A percentile compares a stretch with the other conserved stretches of the same genome.
phyloP scores from a whole-genome alignment of 1,140 invertebrate genomes.

The Chymomyza costata region DNA sequence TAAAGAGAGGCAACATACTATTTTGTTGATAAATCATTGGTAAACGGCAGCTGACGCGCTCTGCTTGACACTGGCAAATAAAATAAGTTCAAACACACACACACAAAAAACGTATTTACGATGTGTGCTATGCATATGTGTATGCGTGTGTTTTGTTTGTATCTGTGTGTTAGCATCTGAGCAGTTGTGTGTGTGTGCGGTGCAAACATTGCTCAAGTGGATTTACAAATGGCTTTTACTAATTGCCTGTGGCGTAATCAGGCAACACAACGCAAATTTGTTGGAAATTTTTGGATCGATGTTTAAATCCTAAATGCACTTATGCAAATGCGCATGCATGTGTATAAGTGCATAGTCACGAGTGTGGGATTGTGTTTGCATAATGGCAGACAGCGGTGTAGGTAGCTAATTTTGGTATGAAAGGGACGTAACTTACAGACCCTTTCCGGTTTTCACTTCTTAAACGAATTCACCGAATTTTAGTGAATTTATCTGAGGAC shows the following conservation, averaged over 20 bases:
- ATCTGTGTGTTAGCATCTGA: background rate
- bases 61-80: background rate
- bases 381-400: no score
- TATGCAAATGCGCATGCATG: background rate
- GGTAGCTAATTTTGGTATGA: no score
- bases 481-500: no score
- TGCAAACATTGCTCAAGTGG: constrained; percentile 4
- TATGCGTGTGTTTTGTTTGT: constrained; percentile 8
- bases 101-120: constrained; percentile 11
- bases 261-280: constrained; percentile 19
- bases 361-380: no score
- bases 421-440: no score
- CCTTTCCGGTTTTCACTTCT: no score
- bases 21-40: constrained; percentile 4
- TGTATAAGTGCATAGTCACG: constrained; percentile 21
- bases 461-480: no score
- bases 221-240: constrained; percentile 21
- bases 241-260: constrained; percentile 39
- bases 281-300: constrained; percentile 3
- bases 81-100: constrained; percentile 1
- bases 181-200: background rate
- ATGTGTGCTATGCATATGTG: background rate
- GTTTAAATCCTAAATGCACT: background rate
- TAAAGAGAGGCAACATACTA: constrained; percentile 6
- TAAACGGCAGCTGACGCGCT: constrained; percentile 12